Percentiles rank a stretch among this genome's conserved stretches.
Evolutionary conservation across 2,888 invertebrate species (phyloP).

Genomic region (Lithophane ornitopus): DNA sequence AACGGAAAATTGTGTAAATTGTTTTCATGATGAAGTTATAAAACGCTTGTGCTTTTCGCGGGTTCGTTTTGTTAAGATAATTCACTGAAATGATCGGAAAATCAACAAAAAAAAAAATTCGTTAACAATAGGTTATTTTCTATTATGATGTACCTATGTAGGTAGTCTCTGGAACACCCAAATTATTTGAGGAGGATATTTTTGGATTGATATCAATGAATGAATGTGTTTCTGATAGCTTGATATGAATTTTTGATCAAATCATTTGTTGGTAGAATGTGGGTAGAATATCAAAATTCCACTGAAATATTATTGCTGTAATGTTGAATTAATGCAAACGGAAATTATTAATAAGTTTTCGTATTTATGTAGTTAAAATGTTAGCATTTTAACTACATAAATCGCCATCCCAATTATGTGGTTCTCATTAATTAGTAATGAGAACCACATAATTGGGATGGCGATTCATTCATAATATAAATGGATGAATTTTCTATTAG

Average conservation of each 20-base stretch:
- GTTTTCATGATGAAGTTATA: slow-evolving; percentile 19
- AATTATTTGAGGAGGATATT: background rate
- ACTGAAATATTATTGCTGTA: slow-evolving; percentile 5
- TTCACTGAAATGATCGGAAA: background rate
- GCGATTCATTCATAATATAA: background rate
- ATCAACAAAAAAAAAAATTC: background rate
- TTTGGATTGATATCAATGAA: background rate
- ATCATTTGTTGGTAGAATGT: background rate
- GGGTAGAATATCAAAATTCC: background rate
- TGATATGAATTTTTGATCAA: slow-evolving; percentile 5
- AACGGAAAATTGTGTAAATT: slow-evolving; percentile 33
- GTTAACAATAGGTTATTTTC: background rate
- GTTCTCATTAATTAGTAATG: no score
- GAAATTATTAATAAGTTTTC: background rate
- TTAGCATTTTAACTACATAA: no score
- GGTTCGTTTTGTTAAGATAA: background rate
- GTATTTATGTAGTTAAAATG: background rate
- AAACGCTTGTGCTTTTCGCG: background rate
- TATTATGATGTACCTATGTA: background rate
- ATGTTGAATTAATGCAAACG: background rate
- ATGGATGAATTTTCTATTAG: background rate
- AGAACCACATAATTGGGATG: background rate
- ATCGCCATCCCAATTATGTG: no score
- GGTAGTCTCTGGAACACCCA: background rate
- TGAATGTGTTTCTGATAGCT: slow-evolving; percentile 27